A percentile compares a stretch with the other conserved stretches of the same genome.
phyloP scores from a whole-genome alignment of 2,888 invertebrate species.

The Xanthorhoe designata region DNA sequence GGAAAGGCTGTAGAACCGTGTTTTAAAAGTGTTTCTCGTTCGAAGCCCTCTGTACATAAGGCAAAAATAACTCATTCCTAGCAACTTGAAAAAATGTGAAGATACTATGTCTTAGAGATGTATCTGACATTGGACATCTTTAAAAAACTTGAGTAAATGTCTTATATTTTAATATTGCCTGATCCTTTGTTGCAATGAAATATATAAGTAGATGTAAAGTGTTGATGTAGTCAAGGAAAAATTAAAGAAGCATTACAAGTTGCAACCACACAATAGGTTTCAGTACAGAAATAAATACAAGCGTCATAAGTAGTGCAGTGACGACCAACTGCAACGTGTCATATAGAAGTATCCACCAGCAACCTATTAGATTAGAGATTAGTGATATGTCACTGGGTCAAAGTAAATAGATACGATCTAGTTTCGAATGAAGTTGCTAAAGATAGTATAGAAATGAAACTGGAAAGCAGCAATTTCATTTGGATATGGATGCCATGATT shows the following conservation, averaged over 20 bases:
- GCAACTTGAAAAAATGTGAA: too few relatives aligned
- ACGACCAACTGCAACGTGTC: slow-evolving; percentile 4
- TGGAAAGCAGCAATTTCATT: not conserved
- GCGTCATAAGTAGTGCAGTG: slow-evolving; percentile 5
- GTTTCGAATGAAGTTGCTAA: not conserved
- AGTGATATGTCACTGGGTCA: not conserved
- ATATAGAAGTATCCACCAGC: not conserved
- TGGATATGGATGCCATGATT: too few relatives aligned
- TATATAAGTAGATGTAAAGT: not conserved
- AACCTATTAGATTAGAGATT: not conserved
- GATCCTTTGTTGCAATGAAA: too few relatives aligned
- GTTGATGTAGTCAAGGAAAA: not conserved
- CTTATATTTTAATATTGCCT: not conserved
- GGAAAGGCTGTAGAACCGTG: not conserved
- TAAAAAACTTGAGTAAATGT: not conserved
- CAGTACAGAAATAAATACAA: not conserved
- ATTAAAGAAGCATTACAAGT: not conserved
- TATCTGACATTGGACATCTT: too few relatives aligned
- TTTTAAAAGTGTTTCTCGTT: not conserved
- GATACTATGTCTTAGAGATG: too few relatives aligned
- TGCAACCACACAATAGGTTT: not conserved
- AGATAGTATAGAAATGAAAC: not conserved
- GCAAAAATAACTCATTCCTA: not conserved
- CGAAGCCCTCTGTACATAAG: too few relatives aligned
- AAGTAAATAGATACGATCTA: not conserved